A percentile compares a stretch with the other conserved stretches of the same genome.
phyloP scores from a whole-genome alignment of 64 coral and sea anemone genomes.

The Montipora sp. region DNA sequence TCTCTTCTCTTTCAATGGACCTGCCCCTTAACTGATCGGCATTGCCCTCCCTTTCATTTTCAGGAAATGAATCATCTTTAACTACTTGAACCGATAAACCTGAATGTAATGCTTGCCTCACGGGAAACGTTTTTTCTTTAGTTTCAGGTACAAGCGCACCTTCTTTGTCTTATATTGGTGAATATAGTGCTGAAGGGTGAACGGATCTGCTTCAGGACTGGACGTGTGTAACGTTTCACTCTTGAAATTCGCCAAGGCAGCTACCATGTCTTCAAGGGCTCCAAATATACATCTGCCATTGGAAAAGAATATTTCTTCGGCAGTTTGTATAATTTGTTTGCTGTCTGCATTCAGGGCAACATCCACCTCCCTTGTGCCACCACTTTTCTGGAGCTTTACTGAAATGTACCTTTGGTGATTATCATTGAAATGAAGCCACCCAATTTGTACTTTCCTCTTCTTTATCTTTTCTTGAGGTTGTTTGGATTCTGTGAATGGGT shows the following conservation, averaged over 20 bases:
- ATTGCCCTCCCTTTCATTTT: slow-evolving; percentile 5
- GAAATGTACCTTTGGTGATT: slow-evolving; percentile 16
- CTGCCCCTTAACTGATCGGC: neutral
- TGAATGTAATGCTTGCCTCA: neutral
- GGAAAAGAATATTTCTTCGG: slow-evolving; percentile 22
- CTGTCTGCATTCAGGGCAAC: neutral
- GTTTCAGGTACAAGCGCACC: neutral
- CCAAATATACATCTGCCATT: slow-evolving; percentile 16
- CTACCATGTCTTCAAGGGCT: neutral
- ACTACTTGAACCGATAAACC: neutral
- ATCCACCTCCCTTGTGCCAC: slow-evolving; percentile 10
- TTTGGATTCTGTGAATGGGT: neutral
- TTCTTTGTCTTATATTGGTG: neutral
- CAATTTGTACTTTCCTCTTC: slow-evolving; percentile 2
- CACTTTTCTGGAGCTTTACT: slow-evolving; percentile 1
- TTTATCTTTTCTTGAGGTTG: neutral
- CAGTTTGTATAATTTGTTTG: slow-evolving; percentile 1
- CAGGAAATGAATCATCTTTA: slow-evolving; percentile 28
- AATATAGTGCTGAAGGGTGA: slow-evolving; percentile 37
- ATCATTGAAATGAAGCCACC: slow-evolving; percentile 33
- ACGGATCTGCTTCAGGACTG: neutral
- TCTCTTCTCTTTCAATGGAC: slow-evolving; percentile 39
- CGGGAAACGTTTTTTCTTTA: slow-evolving; percentile 19
- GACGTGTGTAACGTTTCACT: neutral
- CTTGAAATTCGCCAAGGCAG: slow-evolving; percentile 19